phyloP scores from a whole-genome alignment of 2,113 vertebrate species.

The Thomomys bottae region DNA sequence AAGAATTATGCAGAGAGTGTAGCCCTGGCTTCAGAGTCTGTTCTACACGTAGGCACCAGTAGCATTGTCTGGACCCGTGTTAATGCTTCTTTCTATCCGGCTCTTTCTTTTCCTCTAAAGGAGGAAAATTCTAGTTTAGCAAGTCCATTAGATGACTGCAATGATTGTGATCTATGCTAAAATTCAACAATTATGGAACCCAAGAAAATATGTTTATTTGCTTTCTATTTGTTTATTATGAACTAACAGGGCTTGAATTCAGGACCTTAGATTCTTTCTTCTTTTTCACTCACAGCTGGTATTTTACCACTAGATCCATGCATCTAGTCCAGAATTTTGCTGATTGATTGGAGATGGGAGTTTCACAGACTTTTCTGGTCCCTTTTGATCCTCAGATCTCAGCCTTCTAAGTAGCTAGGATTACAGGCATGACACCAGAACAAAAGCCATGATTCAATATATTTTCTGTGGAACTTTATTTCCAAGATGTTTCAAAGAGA shows the following conservation, averaged over 20 bases:
- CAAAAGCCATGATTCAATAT: too few relatives aligned
- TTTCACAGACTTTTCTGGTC: too few relatives aligned
- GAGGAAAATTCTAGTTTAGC: background rate
- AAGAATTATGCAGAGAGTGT: background rate
- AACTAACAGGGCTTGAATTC: too few relatives aligned
- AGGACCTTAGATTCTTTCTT: too few relatives aligned
- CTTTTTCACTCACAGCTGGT: too few relatives aligned
- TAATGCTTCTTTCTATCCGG: background rate
- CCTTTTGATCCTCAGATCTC: too few relatives aligned
- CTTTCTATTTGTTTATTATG: too few relatives aligned
- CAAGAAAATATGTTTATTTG: background rate
- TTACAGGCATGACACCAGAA: too few relatives aligned
- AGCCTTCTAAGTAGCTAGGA: too few relatives aligned
- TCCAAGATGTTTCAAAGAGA: background rate
- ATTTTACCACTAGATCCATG: too few relatives aligned
- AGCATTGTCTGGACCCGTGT: background rate
- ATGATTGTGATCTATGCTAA: background rate
- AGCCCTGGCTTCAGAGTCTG: background rate
- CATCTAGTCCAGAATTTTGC: too few relatives aligned
- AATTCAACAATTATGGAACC: background rate
- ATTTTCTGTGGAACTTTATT: background rate
- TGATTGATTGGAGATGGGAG: too few relatives aligned
- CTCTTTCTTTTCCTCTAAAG: background rate
- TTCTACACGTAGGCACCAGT: background rate
- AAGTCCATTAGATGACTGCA: background rate